A percentile compares a stretch with the other conserved stretches of the same genome.
Conservation (phyloP, 2,797 vertebrate genomes). For the Psittacula echo region DNA sequence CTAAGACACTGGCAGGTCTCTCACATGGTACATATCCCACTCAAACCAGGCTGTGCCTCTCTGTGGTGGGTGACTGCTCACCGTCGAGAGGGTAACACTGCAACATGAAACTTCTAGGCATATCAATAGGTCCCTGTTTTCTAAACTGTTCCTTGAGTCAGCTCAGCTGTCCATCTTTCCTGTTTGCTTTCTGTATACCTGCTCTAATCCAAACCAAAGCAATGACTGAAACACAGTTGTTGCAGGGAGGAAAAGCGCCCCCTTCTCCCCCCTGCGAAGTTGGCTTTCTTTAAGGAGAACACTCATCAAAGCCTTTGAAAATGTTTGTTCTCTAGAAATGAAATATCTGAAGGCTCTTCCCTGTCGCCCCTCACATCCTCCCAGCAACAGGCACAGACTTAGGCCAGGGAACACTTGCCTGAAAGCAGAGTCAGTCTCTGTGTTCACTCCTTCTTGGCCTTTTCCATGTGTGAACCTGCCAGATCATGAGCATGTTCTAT, state of each 20-base stretch:
- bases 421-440: constrained; percentile 18
- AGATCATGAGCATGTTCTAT: constrained; percentile 32
- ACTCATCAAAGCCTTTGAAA: constrained; percentile 35
- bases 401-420: background rate
- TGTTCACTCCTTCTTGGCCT: constrained; percentile 42
- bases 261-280: background rate
- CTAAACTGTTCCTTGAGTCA: background rate
- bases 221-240: background rate
- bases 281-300: constrained; percentile 18
- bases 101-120: background rate
- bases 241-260: background rate
- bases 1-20: background rate
- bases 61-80: background rate
- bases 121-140: background rate
- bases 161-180: background rate
- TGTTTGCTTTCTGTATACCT: background rate
- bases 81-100: background rate
- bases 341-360: constrained; percentile 47
- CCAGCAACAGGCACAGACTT: background rate
- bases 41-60: background rate
- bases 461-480: constrained; percentile 24
- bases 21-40: background rate
- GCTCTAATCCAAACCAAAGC: constrained; percentile 24
- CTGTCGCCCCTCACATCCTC: constrained; percentile 34
- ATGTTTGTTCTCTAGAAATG: constrained; percentile 44